Base-by-base conservation (phyloP, 2,797 vertebrate genomes). In the Gobionotothen gibberifrons region DNA sequence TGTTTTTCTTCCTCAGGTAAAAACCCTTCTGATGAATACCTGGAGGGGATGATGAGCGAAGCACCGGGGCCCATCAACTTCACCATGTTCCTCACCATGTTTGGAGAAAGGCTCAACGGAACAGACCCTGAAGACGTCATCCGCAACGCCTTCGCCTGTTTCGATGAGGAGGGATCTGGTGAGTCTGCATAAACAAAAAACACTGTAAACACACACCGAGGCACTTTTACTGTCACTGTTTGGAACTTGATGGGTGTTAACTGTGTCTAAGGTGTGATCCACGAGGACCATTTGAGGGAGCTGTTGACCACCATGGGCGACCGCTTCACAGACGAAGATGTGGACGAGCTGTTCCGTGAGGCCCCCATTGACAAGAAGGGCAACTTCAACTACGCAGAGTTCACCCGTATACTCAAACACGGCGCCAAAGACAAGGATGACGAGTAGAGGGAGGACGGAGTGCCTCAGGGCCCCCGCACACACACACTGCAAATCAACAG, bases 1-100 rank as follows among this genome's bases (percentile, higher is more conserved):
- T 53, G 40, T 62, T 15, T 17, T 39, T 54, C 3, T 5, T 85
- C 79, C 17, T 22, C 92, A 99, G 98, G 98, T 74, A 99, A 99
- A 92, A 98, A 98, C 93, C 98, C 98, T 8, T 97, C 97, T 0
- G 98, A 99, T 0, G 98, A 99, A 71, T 99, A 99, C 91, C 90
- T 99, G 86, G 97, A 99, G 85, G 98, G 95, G 15, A 99, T 99
- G 98, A 99, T 99, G 98, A 97, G 95, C 0, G 98, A 99, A 91
- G 98, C 98, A 0, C 98, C 98, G 0, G 98, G 98, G 17, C 98
- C 98, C 89, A 99, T 99, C 88, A 99, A 99, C 94, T 99, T 99
- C 93, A 99, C 98, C 83, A 99, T 99, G 98, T 99, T 99, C 93
- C 97, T 99, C 89, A 99, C 98, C 74, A 99, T 99, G 98, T 99